phyloP scores from a whole-genome alignment of 1,140 invertebrate species.

The Hycleus cichorii region DNA sequence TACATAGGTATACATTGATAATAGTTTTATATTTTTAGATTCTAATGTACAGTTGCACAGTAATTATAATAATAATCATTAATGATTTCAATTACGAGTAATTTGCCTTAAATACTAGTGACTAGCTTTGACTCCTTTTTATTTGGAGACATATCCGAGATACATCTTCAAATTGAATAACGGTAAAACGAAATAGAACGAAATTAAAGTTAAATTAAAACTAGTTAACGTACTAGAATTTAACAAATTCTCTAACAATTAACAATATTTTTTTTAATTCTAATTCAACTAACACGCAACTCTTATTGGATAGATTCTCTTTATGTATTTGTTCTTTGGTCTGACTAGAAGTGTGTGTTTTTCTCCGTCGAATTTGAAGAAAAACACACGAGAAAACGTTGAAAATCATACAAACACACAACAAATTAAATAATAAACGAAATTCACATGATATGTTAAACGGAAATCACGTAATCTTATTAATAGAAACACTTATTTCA shows the following conservation, averaged over 20 bases:
- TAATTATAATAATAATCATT: too few relatives aligned
- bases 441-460: too few relatives aligned
- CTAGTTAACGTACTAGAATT: conserved; percentile 25
- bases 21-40: background rate
- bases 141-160: conserved; percentile 3
- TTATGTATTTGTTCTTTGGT: background rate
- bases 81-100: too few relatives aligned
- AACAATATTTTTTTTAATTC: background rate
- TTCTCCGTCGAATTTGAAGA: background rate
- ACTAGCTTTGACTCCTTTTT: conserved; percentile 25
- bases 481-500: background rate
- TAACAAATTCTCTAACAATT: conserved; percentile 2
- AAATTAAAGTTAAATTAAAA: conserved; percentile 18
- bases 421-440: background rate
- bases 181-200: conserved; percentile 5
- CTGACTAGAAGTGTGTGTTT: background rate
- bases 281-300: background rate
- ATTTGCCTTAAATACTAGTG: conserved; percentile 25
- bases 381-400: background rate
- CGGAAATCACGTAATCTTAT: background rate
- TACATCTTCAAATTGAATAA: conserved; percentile 9
- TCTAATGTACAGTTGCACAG: too few relatives aligned
- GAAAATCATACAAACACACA: background rate
- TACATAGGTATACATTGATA: background rate
- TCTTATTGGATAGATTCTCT: background rate